phyloP scores from a whole-genome alignment of 1,140 invertebrate species.

The Trypoxylus dichotomus region DNA sequence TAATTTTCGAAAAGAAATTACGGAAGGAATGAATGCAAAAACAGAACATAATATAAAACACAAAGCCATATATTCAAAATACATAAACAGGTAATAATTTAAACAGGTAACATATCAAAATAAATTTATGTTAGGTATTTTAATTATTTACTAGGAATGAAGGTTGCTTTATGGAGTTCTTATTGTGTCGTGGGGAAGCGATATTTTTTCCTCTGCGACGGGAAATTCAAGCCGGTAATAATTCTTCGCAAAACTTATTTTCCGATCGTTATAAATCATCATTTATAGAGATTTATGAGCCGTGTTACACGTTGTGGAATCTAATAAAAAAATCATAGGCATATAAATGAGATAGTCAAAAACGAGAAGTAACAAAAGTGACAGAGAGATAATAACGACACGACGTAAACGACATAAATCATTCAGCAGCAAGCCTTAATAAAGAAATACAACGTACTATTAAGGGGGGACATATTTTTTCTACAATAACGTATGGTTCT shows the following conservation, averaged over 20 bases:
- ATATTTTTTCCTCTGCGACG: neutral
- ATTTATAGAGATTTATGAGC: neutral
- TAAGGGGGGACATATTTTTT: too few species aligned
- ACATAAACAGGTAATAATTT: too few species aligned
- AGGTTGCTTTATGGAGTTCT: neutral
- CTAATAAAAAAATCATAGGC: neutral
- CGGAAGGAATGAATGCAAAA: too few species aligned
- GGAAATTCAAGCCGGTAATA: neutral
- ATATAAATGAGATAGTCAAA: neutral
- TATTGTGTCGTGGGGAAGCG: neutral
- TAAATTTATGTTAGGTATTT: neutral
- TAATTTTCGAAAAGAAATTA: too few species aligned
- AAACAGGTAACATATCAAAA: too few species aligned
- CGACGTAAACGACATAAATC: neutral
- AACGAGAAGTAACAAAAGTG: neutral
- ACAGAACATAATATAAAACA: too few species aligned
- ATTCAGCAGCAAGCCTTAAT: neutral
- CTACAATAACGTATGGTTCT: too few species aligned
- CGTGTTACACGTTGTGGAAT: neutral
- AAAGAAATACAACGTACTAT: neutral
- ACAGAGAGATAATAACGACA: neutral
- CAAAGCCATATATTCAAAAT: too few species aligned
- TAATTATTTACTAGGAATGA: neutral
- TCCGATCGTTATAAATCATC: neutral
- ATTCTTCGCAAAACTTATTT: neutral